These are phyloP conservation scores for Sus cebifrons DNA, from an alignment of 2,797 vertebrate species.

Conservation along the genomic window DNA sequence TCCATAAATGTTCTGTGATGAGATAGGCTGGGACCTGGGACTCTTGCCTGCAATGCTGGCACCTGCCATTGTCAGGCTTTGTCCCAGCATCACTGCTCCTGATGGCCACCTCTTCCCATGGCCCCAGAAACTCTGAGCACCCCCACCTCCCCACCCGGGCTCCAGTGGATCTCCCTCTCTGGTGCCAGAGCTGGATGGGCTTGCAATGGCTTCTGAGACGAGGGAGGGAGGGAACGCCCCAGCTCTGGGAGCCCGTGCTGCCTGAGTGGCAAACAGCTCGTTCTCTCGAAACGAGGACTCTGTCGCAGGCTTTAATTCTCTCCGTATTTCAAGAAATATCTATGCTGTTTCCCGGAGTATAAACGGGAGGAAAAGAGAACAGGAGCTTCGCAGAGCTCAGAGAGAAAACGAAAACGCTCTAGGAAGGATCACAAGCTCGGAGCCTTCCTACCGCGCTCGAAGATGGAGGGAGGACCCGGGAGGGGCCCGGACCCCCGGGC, in stretches of 20 bases:
- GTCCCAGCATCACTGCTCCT: background rate
- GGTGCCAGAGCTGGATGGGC: too few species aligned
- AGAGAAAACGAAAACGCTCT: constrained; percentile 89
- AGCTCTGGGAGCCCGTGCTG: background rate
- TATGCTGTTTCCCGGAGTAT: constrained; percentile 85
- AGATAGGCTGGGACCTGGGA: too few species aligned
- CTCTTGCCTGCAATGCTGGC: background rate
- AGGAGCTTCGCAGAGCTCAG: constrained; percentile 88
- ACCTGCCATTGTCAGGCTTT: background rate
- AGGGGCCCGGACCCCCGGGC: too few species aligned
- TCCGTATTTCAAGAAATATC: background rate
- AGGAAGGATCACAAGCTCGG: constrained; percentile 88
- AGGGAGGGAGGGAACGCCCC: background rate
- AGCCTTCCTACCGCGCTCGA: constrained; percentile 86
- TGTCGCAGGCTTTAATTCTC: background rate
- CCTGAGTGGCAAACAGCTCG: background rate
- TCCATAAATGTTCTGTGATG: background rate
- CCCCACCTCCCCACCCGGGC: background rate
- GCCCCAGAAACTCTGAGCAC: background rate
- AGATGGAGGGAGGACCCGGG: background rate
- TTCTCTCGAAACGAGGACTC: background rate
- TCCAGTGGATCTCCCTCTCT: background rate
- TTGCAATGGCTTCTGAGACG: background rate
- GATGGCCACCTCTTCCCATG: background rate
- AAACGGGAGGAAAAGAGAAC: constrained; percentile 87